Evolutionary conservation across 2,888 invertebrate genomes (phyloP), one percentile per base, ranked within the genome.

Genomic region (Formica aserva): DNA sequence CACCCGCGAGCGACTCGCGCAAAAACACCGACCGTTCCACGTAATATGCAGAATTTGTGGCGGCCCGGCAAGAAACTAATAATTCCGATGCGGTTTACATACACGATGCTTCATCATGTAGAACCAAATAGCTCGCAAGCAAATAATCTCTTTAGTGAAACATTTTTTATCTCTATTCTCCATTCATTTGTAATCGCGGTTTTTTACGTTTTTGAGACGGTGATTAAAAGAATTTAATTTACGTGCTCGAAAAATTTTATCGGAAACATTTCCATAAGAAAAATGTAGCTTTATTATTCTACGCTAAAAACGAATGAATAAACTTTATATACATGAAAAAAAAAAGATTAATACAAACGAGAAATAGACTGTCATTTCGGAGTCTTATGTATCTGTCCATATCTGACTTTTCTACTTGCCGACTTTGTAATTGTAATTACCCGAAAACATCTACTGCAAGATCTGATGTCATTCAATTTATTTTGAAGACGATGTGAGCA

Each of bases 31-130:
- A n/a, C 26, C 29, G n/a, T 67, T 67, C 67, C 55, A n/a, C n/a
- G 67, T 67, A 77, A 55, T 67, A 29, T 67, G 67, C 77, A 77
- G 55, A 77, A 67, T 77, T 67, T 67, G 55, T 38, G 35, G 55
- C 29, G 67, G 5, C n/a, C 13, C n/a, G 41, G 38, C 41, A 67
- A 67, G 67, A 55, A 77, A 32, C 55, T 52, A 65, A 66, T 77
- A 77, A 77, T 66, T 77, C 13, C 38, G 26, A 29, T 29, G 76
- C 26, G 35, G 52, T 66, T 77, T 55, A 38, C 13, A 22, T 65
- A 32, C 74, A 48, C 15, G 48, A 15, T 35, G n/a, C 76, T 65
- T 22, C 65, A 22, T 22, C 66, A 22, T 13, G 32, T 26, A 15
- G 18, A 63, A 1, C 32, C 45, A 60, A 75, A 75, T n/a, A n/a